Evolutionary conservation across 2,888 invertebrate genomes (phyloP).

Genomic region (Saturnia pavonia): DNA sequence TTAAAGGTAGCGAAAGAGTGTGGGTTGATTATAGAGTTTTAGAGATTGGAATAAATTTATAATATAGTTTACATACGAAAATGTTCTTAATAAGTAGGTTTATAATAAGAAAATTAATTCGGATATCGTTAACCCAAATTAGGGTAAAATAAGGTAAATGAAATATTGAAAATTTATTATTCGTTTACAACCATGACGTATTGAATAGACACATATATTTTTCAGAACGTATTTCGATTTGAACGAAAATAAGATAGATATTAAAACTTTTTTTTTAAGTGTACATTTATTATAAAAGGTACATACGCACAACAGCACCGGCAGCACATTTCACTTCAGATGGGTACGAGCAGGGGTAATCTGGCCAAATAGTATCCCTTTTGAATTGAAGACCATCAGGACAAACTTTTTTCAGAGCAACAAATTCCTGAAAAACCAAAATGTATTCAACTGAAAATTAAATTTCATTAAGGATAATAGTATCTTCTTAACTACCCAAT

Average conservation of each 20-base stretch:
- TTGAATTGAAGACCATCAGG: conserved; percentile 89
- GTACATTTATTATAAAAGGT: not conserved
- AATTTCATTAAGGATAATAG: no score
- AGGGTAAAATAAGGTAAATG: no score
- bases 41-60: not conserved
- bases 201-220: no score
- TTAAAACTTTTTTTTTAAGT: not conserved
- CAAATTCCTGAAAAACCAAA: conserved; percentile 70
- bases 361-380: conserved; percentile 78
- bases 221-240: no score
- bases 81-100: no score
- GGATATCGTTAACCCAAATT: no score
- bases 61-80: no score
- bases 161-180: no score
- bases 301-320: conserved; percentile 65
- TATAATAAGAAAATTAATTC: no score
- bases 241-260: no score
- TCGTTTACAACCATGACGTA: no score
- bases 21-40: not conserved
- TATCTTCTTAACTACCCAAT: no score
- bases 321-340: conserved; percentile 87
- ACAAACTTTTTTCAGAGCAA: conserved; percentile 84
- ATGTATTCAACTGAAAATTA: not conserved
- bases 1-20: not conserved
- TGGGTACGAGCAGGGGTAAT: conserved; percentile 89